A percentile compares a stretch with the other conserved stretches of the same genome.
Conservation (phyloP, 1,140 invertebrate genomes). For the Drosophila sproati region DNA sequence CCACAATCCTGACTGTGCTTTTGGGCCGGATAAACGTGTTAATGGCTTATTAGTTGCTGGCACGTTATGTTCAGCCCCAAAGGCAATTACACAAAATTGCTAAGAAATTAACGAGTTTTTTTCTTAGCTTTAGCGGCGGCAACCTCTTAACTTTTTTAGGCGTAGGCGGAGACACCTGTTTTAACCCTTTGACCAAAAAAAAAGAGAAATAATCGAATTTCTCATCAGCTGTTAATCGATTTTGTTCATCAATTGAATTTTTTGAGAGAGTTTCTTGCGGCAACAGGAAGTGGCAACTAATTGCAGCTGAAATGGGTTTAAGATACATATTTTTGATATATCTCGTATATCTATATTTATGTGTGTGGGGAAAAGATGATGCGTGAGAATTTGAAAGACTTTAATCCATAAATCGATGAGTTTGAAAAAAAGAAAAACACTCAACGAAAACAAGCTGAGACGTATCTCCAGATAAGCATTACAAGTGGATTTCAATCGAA, state of each 20-base stretch:
- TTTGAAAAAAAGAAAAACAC: neutral
- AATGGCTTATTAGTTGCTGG: constrained; percentile 67
- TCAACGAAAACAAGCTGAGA: neutral
- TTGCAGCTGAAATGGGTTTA: constrained; percentile 30
- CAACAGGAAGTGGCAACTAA: constrained; percentile 49
- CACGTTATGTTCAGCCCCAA: constrained; percentile 27
- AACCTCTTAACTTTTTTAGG: constrained; percentile 21
- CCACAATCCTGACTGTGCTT: constrained; percentile 17
- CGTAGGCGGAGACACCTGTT: constrained; percentile 43
- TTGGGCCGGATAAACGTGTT: constrained; percentile 66
- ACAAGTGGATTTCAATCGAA: neutral
- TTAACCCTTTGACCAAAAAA: neutral
- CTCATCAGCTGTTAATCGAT: constrained; percentile 8
- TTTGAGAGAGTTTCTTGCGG: constrained; percentile 11
- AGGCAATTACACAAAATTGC: constrained; percentile 51
- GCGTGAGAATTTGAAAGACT: constrained; percentile 15
- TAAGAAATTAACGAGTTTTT: constrained; percentile 41
- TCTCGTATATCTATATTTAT: no score
- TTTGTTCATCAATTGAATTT: constrained; percentile 21
- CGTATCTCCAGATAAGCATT: constrained; percentile 1
- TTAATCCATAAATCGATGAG: neutral
- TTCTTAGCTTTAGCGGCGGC: neutral
- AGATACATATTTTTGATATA: no score
- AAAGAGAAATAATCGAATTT: constrained; percentile 13
- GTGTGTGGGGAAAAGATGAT: constrained; percentile 33